phyloP scores from a whole-genome alignment of 1,140 invertebrate species.

The Diuraphis noxia region DNA sequence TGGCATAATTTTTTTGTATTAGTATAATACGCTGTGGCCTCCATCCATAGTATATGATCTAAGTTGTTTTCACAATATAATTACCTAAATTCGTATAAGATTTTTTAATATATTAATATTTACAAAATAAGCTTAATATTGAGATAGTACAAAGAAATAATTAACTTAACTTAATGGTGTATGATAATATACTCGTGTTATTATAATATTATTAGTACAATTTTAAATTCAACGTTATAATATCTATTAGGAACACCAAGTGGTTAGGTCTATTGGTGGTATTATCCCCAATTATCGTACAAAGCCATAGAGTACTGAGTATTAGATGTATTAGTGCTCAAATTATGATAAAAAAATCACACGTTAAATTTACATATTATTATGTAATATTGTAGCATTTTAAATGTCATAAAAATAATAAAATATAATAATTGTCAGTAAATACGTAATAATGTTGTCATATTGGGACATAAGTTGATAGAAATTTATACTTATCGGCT shows the following conservation, averaged over 20 bases:
- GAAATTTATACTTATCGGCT: neutral
- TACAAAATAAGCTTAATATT: no score
- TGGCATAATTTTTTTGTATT: no score
- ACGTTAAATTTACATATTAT: neutral
- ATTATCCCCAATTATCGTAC: neutral
- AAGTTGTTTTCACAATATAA: no score
- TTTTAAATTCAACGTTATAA: neutral
- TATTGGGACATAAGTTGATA: neutral
- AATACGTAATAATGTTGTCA: no score
- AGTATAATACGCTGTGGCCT: no score
- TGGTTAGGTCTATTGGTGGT: neutral
- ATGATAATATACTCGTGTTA: no score
- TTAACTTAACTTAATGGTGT: no score
- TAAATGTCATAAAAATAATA: neutral
- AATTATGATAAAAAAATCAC: neutral
- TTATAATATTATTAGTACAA: neutral
- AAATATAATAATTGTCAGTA: no score
- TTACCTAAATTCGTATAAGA: no score
- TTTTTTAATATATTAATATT: no score
- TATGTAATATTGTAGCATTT: neutral
- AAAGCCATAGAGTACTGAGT: neutral
- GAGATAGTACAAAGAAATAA: no score
- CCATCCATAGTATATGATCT: no score
- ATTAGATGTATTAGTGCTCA: neutral
- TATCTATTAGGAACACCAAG: neutral